Evolutionary conservation across 2,113 vertebrate genomes (phyloP), one percentile per base, ranked within the genome.

Genomic region (Dermatemys mawii): DNA sequence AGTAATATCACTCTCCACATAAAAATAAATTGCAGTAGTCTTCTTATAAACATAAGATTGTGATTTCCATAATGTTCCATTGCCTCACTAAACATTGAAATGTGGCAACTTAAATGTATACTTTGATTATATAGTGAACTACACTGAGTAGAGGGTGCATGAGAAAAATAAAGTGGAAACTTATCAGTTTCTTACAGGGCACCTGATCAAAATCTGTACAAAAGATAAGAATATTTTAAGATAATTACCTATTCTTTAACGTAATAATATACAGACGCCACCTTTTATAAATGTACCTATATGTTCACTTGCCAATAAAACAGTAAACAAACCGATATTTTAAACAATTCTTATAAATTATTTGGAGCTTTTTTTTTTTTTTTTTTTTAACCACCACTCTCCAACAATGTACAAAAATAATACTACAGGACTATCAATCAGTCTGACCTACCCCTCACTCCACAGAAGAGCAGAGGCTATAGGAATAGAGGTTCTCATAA

Each of bases 371-470:
- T 57, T 57, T 55, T 55, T 5, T 57, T 57, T 55, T 55, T 96
- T 95, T 97, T 98, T 98, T 98, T n/a, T n/a, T n/a, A n/a, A 97
- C 96, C 96, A 92, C 98, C 98, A 98, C 96, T 98, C 96, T 98
- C 91, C 95, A 97, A 98, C 97, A 98, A 98, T 98, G 98, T 99
- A 99, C 97, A 99, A 99, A 99, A 99, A 99, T 98, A 98, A 98
- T 97, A 97, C 98, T 98, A 98, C 98, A 98, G 98, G 98, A 98
- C 97, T 98, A 98, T 97, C 94, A 94, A 97, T 97, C 87, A 94
- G 90, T 92, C 96, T 98, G 97, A 98, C 96, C 97, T 98, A 97
- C 98, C 97, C 97, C 95, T 96, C 96, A 94, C 91, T 97, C 96
- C 97, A 96, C 90, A 95, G 97, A 97, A 97, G 98, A 96, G 95